Base-by-base conservation (phyloP, 2,888 invertebrate species). In the Alsophila aescularia region DNA sequence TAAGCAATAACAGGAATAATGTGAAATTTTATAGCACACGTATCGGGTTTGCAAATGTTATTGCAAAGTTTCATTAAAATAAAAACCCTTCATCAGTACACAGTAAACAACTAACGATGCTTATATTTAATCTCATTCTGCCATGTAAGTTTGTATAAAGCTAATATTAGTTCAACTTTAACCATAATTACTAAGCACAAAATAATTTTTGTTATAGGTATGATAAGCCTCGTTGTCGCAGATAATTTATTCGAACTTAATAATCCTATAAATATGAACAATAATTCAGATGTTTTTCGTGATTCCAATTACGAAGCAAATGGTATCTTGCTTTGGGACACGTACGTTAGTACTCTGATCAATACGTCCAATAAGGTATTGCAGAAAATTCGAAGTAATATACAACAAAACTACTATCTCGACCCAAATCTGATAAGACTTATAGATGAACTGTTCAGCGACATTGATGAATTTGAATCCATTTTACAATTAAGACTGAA, bases 341-440 rank as follows among this genome's bases (percentile, higher is more conserved):
- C 21, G 5, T 59, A 36, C 21, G 14, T 59, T 10, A 4, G 32
- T 3, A 7, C 14, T 2, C 40, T 59, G 1, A 32, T 41, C 16
- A 27, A 34, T 18, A n/a, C 41, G 0, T 37, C 51, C 4, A 44
- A 15, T 10, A 15, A 49, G 14, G 36, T 41, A 29, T 29, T 59
- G 9, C 24, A 34, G 6, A 52, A 14, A 21, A 49, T 55, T 14
- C 55, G 49, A 15, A 9, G n/a, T 3, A 59, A 50, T 21, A 31
- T 60, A 7, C 16, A 29, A 35, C 8, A 50, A 8, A 42, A 52
- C 31, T 60, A 60, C 34, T 48, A 44, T 7, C 34, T 60, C n/a
- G 42, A 60, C 12, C n/a, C 42, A 42, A 47, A 50, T 15, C 4
- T 36, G 34, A 47, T 54, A 34, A 21, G 43, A 3, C 43, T 43